These are phyloP conservation scores for Agelas oroides DNA, from an alignment of 37 sponge, comb jelly and placozoan species.

Conservation along the genomic window DNA sequence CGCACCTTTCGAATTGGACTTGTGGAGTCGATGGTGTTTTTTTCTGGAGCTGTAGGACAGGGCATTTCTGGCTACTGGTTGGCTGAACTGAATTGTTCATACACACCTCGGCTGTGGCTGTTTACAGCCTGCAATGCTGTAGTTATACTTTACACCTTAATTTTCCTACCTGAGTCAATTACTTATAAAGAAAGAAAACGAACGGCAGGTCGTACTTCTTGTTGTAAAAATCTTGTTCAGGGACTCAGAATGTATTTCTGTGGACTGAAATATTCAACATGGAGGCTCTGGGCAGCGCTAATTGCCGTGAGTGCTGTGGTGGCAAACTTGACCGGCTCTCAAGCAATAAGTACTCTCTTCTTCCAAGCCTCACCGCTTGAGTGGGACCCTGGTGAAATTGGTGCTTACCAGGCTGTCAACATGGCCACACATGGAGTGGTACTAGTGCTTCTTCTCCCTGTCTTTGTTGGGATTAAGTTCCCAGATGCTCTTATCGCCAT, in stretches of 20 bases:
- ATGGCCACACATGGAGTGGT: conserved; percentile 22
- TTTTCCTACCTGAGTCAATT: conserved; percentile 61
- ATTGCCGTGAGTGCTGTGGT: background rate
- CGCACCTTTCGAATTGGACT: conserved; percentile 55
- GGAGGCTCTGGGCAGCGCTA: conserved; percentile 49
- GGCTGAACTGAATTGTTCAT: conserved; percentile 37
- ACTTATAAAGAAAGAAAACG: background rate
- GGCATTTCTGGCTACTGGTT: conserved; percentile 46
- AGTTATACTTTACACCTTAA: conserved; percentile 24
- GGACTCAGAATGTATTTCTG: conserved; percentile 60
- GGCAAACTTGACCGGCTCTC: conserved; percentile 14
- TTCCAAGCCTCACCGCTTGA: conserved; percentile 48
- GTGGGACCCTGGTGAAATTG: conserved; percentile 46
- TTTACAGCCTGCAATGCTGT: background rate
- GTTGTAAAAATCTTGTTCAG: background rate
- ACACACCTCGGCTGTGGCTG: conserved; percentile 10
- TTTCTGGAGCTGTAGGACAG: conserved; percentile 26
- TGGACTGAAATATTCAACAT: background rate
- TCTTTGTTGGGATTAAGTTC: conserved; percentile 38
- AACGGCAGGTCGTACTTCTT: background rate
- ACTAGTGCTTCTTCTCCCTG: conserved; percentile 49
- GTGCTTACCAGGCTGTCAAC: background rate
- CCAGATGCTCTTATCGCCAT: conserved; percentile 62
- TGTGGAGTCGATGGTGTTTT: conserved; percentile 33
- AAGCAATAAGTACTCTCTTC: conserved; percentile 12